Evolutionary conservation across 1,140 invertebrate species (phyloP), one percentile per base, ranked within the genome.

Genomic region (Cataglyphis hispanica): DNA sequence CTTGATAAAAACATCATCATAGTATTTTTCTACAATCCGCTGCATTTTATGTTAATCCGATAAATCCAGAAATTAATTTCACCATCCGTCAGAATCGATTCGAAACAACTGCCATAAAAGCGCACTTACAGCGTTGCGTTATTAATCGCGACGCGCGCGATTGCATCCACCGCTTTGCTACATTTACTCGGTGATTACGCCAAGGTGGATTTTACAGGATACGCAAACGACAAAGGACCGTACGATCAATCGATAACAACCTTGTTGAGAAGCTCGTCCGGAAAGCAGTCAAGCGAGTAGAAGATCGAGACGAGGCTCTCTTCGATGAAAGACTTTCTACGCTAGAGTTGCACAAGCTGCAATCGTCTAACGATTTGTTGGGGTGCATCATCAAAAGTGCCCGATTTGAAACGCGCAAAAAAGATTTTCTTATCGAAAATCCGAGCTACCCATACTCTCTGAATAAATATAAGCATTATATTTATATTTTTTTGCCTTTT

Each of bases 381-480:
- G 34, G n/a, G 25, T 16, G 25, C 64, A 85, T 92, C 87, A 87
- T 86, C 91, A 86, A 91, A 91, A 92, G 85, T 90, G 86, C 80
- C 56, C 16, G 63, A 67, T 37, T 0, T 7, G 25, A 77, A 40
- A 85, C 77, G 27, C 75, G 40, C 10, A 34, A 13, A 78, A 66
- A 83, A 22, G n/a, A n/a, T n/a, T n/a, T n/a, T 74, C 80, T 61
- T 66, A 37, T 22, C 7, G 1, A 19, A 4, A 37, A 10, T n/a
- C 16, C 11, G 34, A 37, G 37, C 85, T 40, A 27, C 1, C 6
- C 16, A n/a, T 13, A 43, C 16, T 31, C 40, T 77, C 31, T 66
- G 72, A 85, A 88, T 84, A 63, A 58, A 72, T 60, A 58, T 75
- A 69, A 31, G 40, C 50, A 27, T n/a, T n/a, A n/a, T n/a, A n/a